Conservation (phyloP, 2,113 vertebrate species). For the Butastur rufipennis region DNA sequence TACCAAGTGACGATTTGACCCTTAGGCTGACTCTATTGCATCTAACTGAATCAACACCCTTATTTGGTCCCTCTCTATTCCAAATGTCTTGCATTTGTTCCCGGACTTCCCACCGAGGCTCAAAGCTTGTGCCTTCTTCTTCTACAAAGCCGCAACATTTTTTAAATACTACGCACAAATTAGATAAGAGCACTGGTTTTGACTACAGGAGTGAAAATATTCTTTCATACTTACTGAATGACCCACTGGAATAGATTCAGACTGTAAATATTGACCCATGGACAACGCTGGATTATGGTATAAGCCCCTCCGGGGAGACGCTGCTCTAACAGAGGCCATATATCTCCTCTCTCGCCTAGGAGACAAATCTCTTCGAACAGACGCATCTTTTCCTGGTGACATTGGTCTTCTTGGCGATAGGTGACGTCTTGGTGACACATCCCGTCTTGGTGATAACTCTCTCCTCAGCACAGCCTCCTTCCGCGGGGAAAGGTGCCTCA, state of each 20-base stretch:
- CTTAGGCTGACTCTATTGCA: neutral
- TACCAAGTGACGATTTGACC: neutral
- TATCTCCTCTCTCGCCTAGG: conserved; percentile 88
- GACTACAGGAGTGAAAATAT: neutral
- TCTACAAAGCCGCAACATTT: neutral
- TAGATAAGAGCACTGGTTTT: neutral
- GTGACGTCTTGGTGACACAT: conserved; percentile 84
- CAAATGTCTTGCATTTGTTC: neutral
- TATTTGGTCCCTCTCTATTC: neutral
- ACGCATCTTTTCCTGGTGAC: conserved; percentile 85
- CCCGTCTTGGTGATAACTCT: conserved; percentile 83
- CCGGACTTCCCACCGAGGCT: neutral
- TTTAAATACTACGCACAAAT: neutral
- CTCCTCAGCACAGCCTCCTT: conserved; percentile 81
- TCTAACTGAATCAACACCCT: neutral
- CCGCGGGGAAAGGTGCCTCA: conserved; percentile 82
- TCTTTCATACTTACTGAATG: conserved; percentile 74
- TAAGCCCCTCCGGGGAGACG: conserved; percentile 90
- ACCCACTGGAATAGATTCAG: conserved; percentile 78
- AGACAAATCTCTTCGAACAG: conserved; percentile 86
- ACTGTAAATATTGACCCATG: conserved; percentile 83
- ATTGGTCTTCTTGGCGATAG: conserved; percentile 81
- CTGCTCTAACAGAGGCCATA: conserved; percentile 77
- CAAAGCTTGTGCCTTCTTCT: neutral
- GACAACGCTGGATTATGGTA: conserved; percentile 82